Evolutionary conservation across 2,888 invertebrate genomes (phyloP), one percentile per base, ranked within the genome.

Genomic region (Zhuqinia jingwanae): DNA sequence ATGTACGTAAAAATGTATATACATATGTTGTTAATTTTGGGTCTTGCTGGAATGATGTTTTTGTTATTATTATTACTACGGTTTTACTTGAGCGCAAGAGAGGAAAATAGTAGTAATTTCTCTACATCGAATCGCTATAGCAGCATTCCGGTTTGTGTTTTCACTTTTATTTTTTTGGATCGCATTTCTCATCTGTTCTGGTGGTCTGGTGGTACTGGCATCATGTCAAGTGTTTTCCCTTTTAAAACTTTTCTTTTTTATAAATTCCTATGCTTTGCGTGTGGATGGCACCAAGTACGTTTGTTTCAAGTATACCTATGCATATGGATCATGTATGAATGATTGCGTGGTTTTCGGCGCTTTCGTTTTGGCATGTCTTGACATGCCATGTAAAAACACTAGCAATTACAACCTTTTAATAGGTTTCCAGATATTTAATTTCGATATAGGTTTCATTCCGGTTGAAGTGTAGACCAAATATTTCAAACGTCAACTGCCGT

Each of bases 381-480:
- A 36, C 36, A 15, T 17, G 36, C 58, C 58, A 76, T 56, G 42
- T 77, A 45, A 58, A n/a, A 68, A 68, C 68, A 68, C 68, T 22
- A 60, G 56, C 75, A 75, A 75, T 75, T 75, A 75, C 75, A 75
- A 50, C 56, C 56, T 76, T 76, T 76, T 65, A 36, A 76, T 56
- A 76, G 75, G 17, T 56, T 76, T 56, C 17, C 25, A 76, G 36
- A 30, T 56, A 76, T 76, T 56, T 36, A 56, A 56, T 76, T 76
- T 76, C 75, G 56, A n/a, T n/a, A 56, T 36, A 25, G 15, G 42
- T 15, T 60, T 25, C 60, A 27, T 15, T 60, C 60, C 60, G 27
- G 36, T 53, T 3, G 15, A 8, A 53, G 53, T n/a, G 6, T 25
- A 60, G 27, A 36, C 36, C 36, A 36, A 3, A 36, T 8, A 36